These are phyloP conservation scores for Lasioglossum figueresi DNA, from an alignment of 2,888 invertebrate species.

Conservation along the genomic window DNA sequence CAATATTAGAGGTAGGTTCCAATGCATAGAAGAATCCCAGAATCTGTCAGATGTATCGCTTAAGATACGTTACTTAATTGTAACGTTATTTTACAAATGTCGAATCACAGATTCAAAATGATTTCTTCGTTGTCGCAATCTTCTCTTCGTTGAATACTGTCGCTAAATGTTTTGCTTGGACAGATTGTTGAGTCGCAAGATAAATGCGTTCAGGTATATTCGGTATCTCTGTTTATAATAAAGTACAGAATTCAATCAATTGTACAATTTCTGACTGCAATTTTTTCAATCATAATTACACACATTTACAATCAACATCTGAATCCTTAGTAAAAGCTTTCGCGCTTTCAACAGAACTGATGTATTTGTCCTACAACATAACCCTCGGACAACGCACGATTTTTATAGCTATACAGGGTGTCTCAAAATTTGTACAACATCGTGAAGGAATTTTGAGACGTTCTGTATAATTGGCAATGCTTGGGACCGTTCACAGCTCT, in stretches of 20 bases:
- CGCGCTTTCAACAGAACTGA: background rate
- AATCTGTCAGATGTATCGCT: background rate
- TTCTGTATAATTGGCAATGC: too few relatives aligned
- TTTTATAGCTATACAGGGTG: too few relatives aligned
- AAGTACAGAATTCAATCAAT: background rate
- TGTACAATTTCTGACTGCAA: background rate
- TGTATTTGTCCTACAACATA: background rate
- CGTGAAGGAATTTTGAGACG: too few relatives aligned
- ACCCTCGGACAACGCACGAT: too few relatives aligned
- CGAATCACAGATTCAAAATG: background rate
- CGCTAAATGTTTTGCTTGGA: too few relatives aligned
- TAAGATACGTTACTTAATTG: background rate
- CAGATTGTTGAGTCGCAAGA: too few relatives aligned
- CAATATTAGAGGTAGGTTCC: background rate
- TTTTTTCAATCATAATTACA: background rate
- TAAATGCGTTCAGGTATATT: too few relatives aligned
- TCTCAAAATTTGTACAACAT: too few relatives aligned
- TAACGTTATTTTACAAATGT: background rate
- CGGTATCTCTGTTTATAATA: background rate
- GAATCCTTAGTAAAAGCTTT: background rate
- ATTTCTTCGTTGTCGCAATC: background rate
- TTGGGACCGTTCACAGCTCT: too few relatives aligned
- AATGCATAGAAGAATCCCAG: background rate
- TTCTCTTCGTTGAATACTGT: background rate
- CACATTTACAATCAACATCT: background rate